A percentile compares a stretch with the other conserved stretches of the same genome.
phyloP scores from a whole-genome alignment of 2,113 vertebrate species.

The Tenebrosternarchus preto region DNA sequence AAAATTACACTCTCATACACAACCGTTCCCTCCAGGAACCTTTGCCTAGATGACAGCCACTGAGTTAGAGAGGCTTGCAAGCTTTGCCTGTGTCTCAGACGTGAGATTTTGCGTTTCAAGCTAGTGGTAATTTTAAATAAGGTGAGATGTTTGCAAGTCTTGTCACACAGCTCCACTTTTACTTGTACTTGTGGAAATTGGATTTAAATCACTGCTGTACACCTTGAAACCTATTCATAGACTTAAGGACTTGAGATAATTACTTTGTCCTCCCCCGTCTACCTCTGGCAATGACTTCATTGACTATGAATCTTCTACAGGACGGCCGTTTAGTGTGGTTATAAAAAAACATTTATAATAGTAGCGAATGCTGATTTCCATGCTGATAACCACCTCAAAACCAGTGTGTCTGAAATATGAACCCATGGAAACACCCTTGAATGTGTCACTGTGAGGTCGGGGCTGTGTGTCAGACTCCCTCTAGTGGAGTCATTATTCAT shows the following conservation, averaged over 20 bases:
- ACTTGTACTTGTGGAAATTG: slow-evolving; percentile 9
- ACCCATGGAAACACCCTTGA: background rate
- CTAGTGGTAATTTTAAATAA: slow-evolving; percentile 19
- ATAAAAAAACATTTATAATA: background rate
- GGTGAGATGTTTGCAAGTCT: slow-evolving; percentile 40
- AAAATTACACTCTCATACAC: slow-evolving; percentile 21
- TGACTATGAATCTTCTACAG: background rate
- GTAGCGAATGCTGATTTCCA: background rate
- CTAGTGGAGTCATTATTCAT: slow-evolving; percentile 21
- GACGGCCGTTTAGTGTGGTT: background rate
- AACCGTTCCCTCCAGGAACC: slow-evolving; percentile 14
- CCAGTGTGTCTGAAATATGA: background rate
- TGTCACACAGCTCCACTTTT: slow-evolving; percentile 28
- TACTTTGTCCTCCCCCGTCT: background rate
- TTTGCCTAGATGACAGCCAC: background rate
- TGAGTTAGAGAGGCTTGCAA: background rate
- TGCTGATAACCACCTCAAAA: background rate
- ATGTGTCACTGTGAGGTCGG: background rate
- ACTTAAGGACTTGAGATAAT: background rate
- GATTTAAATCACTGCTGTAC: background rate
- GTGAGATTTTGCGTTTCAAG: slow-evolving; percentile 23
- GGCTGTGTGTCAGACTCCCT: background rate
- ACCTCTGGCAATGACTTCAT: background rate
- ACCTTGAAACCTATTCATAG: slow-evolving; percentile 9
- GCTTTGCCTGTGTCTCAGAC: slow-evolving; percentile 6